Base-by-base conservation (phyloP, 2,888 invertebrate species). In the Julus scanicus region DNA sequence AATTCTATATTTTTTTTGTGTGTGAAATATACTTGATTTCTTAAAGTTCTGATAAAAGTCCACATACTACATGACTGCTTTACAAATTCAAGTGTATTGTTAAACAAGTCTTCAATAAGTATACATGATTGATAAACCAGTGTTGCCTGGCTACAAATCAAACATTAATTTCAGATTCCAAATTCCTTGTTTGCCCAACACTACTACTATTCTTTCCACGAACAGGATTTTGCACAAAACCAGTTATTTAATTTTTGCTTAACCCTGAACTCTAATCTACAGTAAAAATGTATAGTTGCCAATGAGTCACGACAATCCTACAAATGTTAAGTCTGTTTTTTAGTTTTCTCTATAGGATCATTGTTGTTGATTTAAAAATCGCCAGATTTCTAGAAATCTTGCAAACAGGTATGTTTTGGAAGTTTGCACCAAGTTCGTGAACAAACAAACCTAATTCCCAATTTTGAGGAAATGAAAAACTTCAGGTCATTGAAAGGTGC, bases 271-370 rank as follows among this genome's bases (percentile, higher is more conserved):
- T 29, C n/a, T 29, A 71, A 29, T 71, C 29, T 29, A 53, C 17
- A 53, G 15, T n/a, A 15, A 71, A 20, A 9, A 15, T n/a, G 5
- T n/a, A 29, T 29, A 29, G 20, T 71, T 29, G 6, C 29, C 71
- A 71, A 29, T 71, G 71, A 71, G 29, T 71, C 71, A 71, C 71
- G 71, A 71, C 29, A n/a, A 29, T 71, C 71, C 71, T 8, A n/a
- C 71, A 71, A 71, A 29, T 11, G n/a, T 63, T 63, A n/a, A n/a
- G 63, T 63, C n/a, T 20, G 63, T 63, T n/a, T 53, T 6, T n/a
- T 63, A n/a, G 20, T 63, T 29, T 29, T 5, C 71, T 63, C 71
- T 11, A 71, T 44, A 44, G 44, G 44, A 44, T 8, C 11, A 71
- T 71, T 6, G 20, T 9, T 29, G 71, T 71, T 29, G n/a, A 29